Evolutionary conservation across 2,888 invertebrate genomes (phyloP).

Genomic region (Drosophila infuscata): DNA sequence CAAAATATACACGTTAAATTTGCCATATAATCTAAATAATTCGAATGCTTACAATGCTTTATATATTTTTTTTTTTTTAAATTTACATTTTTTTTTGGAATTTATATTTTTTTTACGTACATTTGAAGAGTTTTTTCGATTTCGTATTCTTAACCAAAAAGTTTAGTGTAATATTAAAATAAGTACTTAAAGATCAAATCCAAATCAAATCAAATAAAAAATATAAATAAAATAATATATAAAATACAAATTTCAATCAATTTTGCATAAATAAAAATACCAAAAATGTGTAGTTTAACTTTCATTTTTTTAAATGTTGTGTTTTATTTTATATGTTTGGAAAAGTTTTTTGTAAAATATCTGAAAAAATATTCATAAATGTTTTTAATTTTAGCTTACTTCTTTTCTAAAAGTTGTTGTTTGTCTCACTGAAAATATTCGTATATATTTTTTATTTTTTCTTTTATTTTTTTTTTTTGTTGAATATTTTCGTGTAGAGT

Average conservation of each 20-base stretch:
- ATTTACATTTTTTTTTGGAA: background rate
- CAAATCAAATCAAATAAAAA: background rate
- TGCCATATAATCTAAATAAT: background rate
- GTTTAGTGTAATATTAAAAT: background rate
- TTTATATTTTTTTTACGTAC: background rate
- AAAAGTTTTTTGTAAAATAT: slow-evolving; percentile 6
- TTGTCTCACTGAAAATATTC: slow-evolving; percentile 10
- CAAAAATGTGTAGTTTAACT: slow-evolving; percentile 18
- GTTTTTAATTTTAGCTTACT: background rate
- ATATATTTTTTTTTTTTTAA: background rate
- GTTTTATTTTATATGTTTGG: slow-evolving; percentile 34
- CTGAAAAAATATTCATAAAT: background rate
- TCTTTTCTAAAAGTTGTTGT: background rate
- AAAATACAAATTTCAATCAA: background rate
- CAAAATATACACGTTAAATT: background rate
- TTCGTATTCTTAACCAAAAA: background rate
- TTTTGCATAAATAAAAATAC: slow-evolving; percentile 46
- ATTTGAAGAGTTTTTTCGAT: background rate
- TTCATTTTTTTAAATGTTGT: slow-evolving; percentile 8
- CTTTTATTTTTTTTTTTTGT: slow-evolving; percentile 1
- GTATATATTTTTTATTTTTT: slow-evolving; percentile 11
- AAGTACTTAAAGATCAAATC: background rate
- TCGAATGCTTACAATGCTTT: background rate
- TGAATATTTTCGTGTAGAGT: slow-evolving; percentile 3
- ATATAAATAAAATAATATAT: background rate